Evolutionary conservation across 1,140 invertebrate species (phyloP), one percentile per base, ranked within the genome.

Genomic region (Cherax quadricarinatus): DNA sequence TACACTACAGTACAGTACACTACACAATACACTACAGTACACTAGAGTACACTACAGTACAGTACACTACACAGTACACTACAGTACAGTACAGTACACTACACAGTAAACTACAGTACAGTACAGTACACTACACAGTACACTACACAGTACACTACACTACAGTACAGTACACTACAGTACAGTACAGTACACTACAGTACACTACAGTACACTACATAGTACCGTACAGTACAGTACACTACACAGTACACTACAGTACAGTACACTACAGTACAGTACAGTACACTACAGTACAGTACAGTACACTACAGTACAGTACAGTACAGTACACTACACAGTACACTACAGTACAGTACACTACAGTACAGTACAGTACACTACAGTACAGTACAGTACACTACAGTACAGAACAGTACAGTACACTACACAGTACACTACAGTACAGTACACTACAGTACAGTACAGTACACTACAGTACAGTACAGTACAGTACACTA

Each of bases 81-180:
- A n/a, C n/a, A n/a, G n/a, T n/a, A n/a, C n/a, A n/a, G n/a, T n/a
- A n/a, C n/a, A n/a, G n/a, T n/a, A n/a, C n/a, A n/a, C n/a, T n/a
- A n/a, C n/a, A n/a, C n/a, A n/a, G n/a, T n/a, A n/a, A n/a, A n/a
- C n/a, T n/a, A n/a, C n/a, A n/a, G n/a, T n/a, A n/a, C n/a, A n/a
- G n/a, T n/a, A n/a, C 66, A 93, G 89, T 91, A 86, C 91, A 93
- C 73, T 93, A 93, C 62, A 70, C n/a, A n/a, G n/a, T n/a, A n/a
- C n/a, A n/a, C n/a, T n/a, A 18, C 18, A 70, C 62, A 70, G 62
- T 70, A 70, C 82, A 93, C 89, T 92, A 93, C 89, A 91, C 93
- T 92, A 93, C 83, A 93, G 92, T 93, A 91, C 88, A 93, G 93
- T 93, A 93, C 86, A 94, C 88, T 82, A 82, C 48, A 48, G 24